These are phyloP conservation scores for Tachysurus vachellii DNA, from an alignment of 2,113 vertebrate genomes.

Conservation along the genomic window DNA sequence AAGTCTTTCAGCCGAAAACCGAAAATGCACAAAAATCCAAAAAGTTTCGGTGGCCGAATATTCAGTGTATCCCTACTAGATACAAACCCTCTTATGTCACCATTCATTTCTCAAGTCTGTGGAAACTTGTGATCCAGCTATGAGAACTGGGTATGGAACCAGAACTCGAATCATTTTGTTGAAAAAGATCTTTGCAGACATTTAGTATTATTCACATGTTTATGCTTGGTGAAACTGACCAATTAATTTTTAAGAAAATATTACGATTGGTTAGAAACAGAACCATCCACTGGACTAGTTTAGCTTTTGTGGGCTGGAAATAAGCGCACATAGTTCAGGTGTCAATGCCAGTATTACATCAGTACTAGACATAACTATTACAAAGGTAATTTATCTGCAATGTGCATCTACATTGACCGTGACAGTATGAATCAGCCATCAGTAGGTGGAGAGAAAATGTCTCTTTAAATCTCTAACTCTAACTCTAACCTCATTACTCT, in stretches of 20 bases:
- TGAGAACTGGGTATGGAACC: too few relatives aligned
- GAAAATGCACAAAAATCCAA: too few relatives aligned
- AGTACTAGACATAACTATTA: not conserved
- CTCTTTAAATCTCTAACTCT: not conserved
- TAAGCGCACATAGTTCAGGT: not conserved
- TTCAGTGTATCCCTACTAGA: too few relatives aligned
- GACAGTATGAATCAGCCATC: not conserved
- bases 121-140: too few relatives aligned
- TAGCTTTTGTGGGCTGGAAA: not conserved
- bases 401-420: not conserved
- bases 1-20: too few relatives aligned
- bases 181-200: not conserved
- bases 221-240: not conserved
- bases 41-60: too few relatives aligned
- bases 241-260: not conserved
- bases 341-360: not conserved
- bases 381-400: not conserved
- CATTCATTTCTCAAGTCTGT: too few relatives aligned
- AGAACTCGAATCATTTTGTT: too few relatives aligned
- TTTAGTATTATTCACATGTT: not conserved
- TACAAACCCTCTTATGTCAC: too few relatives aligned
- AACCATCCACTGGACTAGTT: not conserved
- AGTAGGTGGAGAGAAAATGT: not conserved
- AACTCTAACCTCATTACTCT: not conserved
- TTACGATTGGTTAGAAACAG: not conserved